Evolutionary conservation across 2,888 invertebrate species (phyloP), one percentile per base, ranked within the genome.

Genomic region (Apeira syringaria): DNA sequence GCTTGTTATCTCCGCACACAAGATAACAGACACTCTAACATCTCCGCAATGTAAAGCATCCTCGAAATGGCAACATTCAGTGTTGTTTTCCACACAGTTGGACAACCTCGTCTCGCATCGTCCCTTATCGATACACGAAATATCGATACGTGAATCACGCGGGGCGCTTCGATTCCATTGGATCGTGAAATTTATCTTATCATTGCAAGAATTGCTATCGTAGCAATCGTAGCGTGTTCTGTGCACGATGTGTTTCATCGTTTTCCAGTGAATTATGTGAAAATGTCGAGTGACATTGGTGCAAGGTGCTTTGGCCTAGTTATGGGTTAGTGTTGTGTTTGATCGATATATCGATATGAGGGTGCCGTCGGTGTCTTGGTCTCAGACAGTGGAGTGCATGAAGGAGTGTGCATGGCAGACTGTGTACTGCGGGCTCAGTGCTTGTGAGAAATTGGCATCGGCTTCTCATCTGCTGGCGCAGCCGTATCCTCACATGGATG

Each of bases 91-190:
- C 59, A 56, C 68, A 57, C 66, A 74, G 76, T 74, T 72, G 75
- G 69, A 64, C 64, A 51, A 61, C 59, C 64, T 64, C 43, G 44
- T 48, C 56, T 38, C 39, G 22, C 30, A 10, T 26, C 12, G 18
- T 68, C 78, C 77, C 75, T 84, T 81, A 82, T 84, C 80, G 72
- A 77, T 65, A 57, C 46, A 61, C 68, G 58, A 68, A 65, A 68
- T 59, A 74, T 78, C 75, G 76, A 74, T 75, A 70, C 53, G 63
- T 27, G 18, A 82, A 84, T 87, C 84, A 86, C 85, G 85, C 79
- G 83, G 74, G 61, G 51, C 62, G 56, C 62, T 67, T 70, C 73
- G 68, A 69, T 66, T 58, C 68, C 56, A 79, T 78, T 80, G 75
- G 74, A 54, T 53, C 63, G 56, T 47, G 53, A 41, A 56, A 52